A percentile compares a stretch with the other conserved stretches of the same genome.
Evolutionary conservation across 2,888 invertebrate genomes (phyloP).

Genomic region (Tipula unca): DNA sequence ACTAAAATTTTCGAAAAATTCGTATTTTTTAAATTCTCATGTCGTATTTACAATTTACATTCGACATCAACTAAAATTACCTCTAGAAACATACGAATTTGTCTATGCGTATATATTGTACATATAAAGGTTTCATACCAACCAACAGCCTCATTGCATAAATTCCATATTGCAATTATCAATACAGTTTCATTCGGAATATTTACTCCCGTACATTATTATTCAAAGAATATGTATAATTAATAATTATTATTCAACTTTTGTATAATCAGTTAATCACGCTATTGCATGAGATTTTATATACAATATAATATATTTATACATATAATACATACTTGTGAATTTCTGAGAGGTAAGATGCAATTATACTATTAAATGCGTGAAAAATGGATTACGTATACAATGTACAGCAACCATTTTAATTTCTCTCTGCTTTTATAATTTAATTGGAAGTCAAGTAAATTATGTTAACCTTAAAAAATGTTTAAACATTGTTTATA

Average conservation of each 20-base stretch:
- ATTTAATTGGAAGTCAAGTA: constrained; percentile 8
- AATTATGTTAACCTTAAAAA: neutral
- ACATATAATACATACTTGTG: too few species aligned
- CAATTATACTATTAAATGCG: neutral
- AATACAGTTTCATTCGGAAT: neutral
- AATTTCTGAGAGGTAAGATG: neutral
- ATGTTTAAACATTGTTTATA: neutral
- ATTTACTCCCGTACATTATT: neutral
- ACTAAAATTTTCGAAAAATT: too few species aligned
- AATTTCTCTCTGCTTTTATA: constrained; percentile 1
- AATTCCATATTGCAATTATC: neutral
- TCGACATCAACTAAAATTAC: too few species aligned
- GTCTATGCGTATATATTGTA: too few species aligned
- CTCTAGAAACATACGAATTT: too few species aligned
- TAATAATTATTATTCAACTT: too few species aligned
- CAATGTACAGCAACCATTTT: too few species aligned
- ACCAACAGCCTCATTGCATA: neutral
- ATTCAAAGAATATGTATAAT: too few species aligned
- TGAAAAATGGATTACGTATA: neutral
- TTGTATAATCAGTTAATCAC: too few species aligned
- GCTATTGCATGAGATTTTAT: neutral
- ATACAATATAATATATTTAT: too few species aligned
- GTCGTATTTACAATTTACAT: too few species aligned
- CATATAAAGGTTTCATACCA: neutral
- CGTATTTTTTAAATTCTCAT: too few species aligned